Evolutionary conservation across 2,797 vertebrate species (phyloP).

Genomic region (Coendou prehensilis): DNA sequence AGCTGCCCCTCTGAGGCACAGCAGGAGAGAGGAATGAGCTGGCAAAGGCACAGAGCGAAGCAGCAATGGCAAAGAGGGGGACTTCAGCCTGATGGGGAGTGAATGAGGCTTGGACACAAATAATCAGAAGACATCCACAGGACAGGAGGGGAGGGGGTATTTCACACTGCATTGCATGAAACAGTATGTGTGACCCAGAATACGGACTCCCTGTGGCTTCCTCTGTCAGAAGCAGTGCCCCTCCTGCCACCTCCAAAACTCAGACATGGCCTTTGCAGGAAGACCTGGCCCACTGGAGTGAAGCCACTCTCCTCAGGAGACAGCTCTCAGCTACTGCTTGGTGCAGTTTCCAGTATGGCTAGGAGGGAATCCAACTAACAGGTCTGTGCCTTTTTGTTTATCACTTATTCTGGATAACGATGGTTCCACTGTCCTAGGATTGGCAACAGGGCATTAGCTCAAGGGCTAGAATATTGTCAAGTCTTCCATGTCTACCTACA

Average conservation of each 20-base stretch:
- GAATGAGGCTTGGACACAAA: neutral
- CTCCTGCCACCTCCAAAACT: neutral
- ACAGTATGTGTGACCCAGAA: neutral
- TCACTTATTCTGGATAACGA: slow-evolving; percentile 62
- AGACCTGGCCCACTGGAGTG: neutral
- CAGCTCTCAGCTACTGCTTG: neutral
- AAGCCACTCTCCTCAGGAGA: neutral
- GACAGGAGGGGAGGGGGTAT: neutral
- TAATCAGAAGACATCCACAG: neutral
- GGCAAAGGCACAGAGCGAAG: neutral
- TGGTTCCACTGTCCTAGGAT: slow-evolving; percentile 66
- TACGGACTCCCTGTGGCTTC: accelerated
- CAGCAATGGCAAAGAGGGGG: neutral
- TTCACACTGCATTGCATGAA: neutral
- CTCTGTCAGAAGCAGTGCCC: neutral
- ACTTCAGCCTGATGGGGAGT: neutral
- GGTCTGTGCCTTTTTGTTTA: slow-evolving; percentile 61
- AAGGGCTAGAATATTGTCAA: slow-evolving; percentile 54
- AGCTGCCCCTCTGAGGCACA: neutral
- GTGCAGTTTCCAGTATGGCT: neutral
- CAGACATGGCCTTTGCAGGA: neutral
- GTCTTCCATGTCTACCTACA: slow-evolving; percentile 24
- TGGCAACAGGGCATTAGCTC: slow-evolving; percentile 62
- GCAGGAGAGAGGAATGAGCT: neutral
- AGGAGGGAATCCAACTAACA: neutral